Base-by-base conservation (phyloP, 2,113 vertebrate species). In the Forbesichthys papilliferus region DNA sequence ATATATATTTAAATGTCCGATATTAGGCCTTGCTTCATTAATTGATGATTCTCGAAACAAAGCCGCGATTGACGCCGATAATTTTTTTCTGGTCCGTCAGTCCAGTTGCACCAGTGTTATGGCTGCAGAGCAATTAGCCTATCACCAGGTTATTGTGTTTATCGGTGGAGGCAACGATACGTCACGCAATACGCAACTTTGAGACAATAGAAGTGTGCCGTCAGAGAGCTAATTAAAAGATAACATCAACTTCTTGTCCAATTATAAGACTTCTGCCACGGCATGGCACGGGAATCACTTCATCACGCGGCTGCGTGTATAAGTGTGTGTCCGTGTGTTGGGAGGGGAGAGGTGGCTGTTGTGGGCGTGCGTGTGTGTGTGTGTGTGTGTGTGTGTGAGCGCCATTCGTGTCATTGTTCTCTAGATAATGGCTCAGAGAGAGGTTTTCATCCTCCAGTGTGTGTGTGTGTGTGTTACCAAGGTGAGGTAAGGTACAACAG, bases 221-320 rank as follows among this genome's bases (percentile, higher is more conserved):
- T 69, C 71, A 76, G 76, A 85, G 82, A 85, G 84, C 86, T 89
- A 89, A 88, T 90, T 89, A 90, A 90, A 89, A 88, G 86, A 90
- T 90, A 86, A 86, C 85, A 88, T 90, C 87, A 82, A 79, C 81
- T 83, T 84, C 84, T 85, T 81, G 75, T 82, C 78, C 82, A 88
- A 85, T 88, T 88, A 88, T 64, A 86, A 80, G 81, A 76, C 82
- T 86, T 86, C 77, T 87, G 85, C 85, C 79, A 86, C 75, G 84
- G 83, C 67, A 69, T 78, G 84, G 74, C 77, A 66, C 76, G 69
- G 82, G 79, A 86, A 86, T 80, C 82, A 83, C 82, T 88, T 87
- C 78, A 83, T 88, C 84, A 73, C 54, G 73, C 82, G 75, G 78
- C 82, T 80, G 83, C 62, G 69, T 73, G 74, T 12, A 47, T 49